A percentile compares a stretch with the other conserved stretches of the same genome.
These are phyloP conservation scores for Xestia sexstrigata DNA, from an alignment of 2,888 invertebrate species.

Conservation along the genomic window DNA sequence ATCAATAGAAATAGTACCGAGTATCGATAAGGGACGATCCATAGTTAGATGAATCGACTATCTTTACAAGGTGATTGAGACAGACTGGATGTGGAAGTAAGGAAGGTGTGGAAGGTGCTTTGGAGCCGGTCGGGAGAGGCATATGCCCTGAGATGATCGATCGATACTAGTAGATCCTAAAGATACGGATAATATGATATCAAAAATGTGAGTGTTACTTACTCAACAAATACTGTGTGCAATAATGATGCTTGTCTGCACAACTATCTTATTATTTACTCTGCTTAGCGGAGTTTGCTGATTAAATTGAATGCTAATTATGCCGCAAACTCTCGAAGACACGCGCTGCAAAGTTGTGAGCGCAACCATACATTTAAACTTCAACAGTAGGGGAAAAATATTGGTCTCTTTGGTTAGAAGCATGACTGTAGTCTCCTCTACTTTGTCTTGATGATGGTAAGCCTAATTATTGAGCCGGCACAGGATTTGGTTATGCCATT, in stretches of 20 bases:
- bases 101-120: neutral
- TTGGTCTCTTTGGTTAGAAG: neutral
- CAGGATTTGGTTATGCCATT: neutral
- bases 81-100: too few relatives aligned
- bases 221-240: neutral
- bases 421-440: neutral
- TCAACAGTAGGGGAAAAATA: neutral
- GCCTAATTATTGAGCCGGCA: neutral
- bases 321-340: slow-evolving; percentile 33
- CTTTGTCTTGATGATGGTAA: neutral
- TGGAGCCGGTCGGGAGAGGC: neutral
- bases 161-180: neutral
- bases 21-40: neutral
- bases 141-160: neutral
- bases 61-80: neutral
- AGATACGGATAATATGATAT: neutral
- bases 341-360: slow-evolving; percentile 25
- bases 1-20: neutral
- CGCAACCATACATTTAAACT: slow-evolving; percentile 35
- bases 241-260: slow-evolving; percentile 22
- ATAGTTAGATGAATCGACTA: neutral
- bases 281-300: slow-evolving; percentile 32
- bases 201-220: neutral
- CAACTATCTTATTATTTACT: slow-evolving; percentile 23
- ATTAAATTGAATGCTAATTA: slow-evolving; percentile 55